Conservation (phyloP, 2,888 invertebrate species). For the Leistus spinibarbis region DNA sequence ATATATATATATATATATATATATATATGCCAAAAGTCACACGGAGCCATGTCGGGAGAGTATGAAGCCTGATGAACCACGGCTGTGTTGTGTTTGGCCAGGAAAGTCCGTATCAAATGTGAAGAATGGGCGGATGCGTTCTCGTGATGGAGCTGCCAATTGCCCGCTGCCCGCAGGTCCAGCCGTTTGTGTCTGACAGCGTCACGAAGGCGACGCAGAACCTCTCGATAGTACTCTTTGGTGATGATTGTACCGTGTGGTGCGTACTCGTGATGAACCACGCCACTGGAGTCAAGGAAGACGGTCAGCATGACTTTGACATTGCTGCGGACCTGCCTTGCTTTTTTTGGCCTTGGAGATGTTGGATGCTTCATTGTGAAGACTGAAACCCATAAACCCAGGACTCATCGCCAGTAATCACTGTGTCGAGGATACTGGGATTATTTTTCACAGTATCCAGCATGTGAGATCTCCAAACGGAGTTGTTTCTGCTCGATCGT, state of each 20-base stretch:
- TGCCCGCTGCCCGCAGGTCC: neutral
- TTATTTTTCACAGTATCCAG: neutral
- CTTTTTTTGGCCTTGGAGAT: neutral
- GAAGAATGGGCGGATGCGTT: no score
- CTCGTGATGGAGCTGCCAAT: neutral
- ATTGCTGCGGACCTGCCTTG: neutral
- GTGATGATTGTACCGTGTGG: neutral
- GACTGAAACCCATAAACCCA: neutral
- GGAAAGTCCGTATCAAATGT: neutral
- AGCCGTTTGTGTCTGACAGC: neutral
- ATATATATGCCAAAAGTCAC: no score
- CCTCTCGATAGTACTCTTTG: neutral
- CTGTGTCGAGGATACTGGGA: neutral
- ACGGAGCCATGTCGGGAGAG: no score
- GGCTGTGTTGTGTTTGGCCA: neutral
- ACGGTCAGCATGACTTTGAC: neutral
- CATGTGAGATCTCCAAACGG: neutral
- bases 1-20: no score
- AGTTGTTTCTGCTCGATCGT: neutral
- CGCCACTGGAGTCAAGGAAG: neutral
- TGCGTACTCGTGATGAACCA: neutral
- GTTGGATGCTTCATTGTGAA: neutral
- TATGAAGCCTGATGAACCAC: neutral
- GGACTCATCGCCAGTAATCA: neutral
- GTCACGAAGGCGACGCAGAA: neutral